Evolutionary conservation across 2,113 vertebrate genomes (phyloP), one percentile per base, ranked within the genome.

Genomic region (Charina bottae): DNA sequence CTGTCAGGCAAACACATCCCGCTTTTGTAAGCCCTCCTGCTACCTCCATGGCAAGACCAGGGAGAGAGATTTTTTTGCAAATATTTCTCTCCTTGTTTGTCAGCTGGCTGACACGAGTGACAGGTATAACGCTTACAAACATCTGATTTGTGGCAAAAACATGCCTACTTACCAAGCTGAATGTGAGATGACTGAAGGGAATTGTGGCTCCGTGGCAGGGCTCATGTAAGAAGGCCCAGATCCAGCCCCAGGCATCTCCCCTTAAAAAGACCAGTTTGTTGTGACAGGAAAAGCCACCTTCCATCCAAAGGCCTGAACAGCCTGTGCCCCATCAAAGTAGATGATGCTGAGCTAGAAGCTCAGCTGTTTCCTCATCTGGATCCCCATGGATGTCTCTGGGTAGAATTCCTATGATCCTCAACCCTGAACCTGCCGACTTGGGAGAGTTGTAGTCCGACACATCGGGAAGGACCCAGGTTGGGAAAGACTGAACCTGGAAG

Each of bases 1-100:
- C 55, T 54, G 46, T 60, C 86, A 92, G 91, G 46, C 26, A 83
- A 88, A 88, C 53, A 92, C 78, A 58, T 91, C 54, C 62, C 54
- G 86, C 49, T 87, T 88, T 24, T 58, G 49, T 86, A 83, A 19
- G 53, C 33, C 42, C 85, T 83, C 68, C 60, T 55, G 8, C 49
- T 24, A 62, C 60, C 90, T 54, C 42, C 26, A 23, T 6, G 23
- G 68, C 64, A 59, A 56, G 55, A 64, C 60, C 37, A 54, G 12
- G 21, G 21, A 33, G 90, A 68, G 46, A 88, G 55, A 11, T 23
- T 56, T 26, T 33, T 60, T n/a, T n/a, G 62, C 85, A 58, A 17
- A 64, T 15, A 60, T 58, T 37, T 59, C 7, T 46, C 19, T 28
- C 90, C 33, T 83, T 92, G 86, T 92, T 92, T 88, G 85, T 92